A percentile compares a stretch with the other conserved stretches of the same genome.
These are phyloP conservation scores for Eulithis prunata DNA, from an alignment of 2,888 invertebrate genomes.

Conservation along the genomic window DNA sequence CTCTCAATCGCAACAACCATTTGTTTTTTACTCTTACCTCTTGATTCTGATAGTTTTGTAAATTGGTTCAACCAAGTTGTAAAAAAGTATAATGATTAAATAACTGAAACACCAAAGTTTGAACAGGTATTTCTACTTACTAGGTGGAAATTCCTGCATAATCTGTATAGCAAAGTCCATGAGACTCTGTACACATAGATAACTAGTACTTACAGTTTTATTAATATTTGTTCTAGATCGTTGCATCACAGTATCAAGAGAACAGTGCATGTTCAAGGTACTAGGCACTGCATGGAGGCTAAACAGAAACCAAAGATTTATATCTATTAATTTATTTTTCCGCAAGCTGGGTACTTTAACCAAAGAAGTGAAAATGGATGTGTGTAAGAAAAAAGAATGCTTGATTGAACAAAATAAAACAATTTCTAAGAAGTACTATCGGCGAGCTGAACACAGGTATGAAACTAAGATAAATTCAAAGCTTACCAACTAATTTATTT, in stretches of 20 bases:
- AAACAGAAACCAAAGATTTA: slow-evolving; percentile 42
- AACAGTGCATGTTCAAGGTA: slow-evolving; percentile 39
- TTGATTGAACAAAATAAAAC: slow-evolving; percentile 51
- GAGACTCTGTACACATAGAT: background rate
- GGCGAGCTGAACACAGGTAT: slow-evolving; percentile 76
- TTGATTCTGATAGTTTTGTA: no score
- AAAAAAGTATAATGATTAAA: no score
- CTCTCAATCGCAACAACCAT: no score
- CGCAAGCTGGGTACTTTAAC: slow-evolving; percentile 31
- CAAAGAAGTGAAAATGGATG: slow-evolving; percentile 51
- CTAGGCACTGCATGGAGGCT: slow-evolving; percentile 28
- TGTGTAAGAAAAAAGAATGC: slow-evolving; percentile 57
- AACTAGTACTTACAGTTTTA: slow-evolving; percentile 7
- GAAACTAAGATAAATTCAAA: slow-evolving; percentile 26
- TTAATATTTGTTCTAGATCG: slow-evolving; percentile 36
- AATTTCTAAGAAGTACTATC: slow-evolving; percentile 70
- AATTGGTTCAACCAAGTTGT: no score
- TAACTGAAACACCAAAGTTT: no score
- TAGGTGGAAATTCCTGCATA: background rate
- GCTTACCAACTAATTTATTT: no score
- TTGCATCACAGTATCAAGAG: slow-evolving; percentile 17
- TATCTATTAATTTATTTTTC: slow-evolving; percentile 39
- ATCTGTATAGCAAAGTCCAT: background rate
- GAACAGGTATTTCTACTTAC: no score
- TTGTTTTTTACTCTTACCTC: no score